A percentile compares a stretch with the other conserved stretches of the same genome.
phyloP scores from a whole-genome alignment of 1,140 invertebrate genomes.

The Achroia grisella region DNA sequence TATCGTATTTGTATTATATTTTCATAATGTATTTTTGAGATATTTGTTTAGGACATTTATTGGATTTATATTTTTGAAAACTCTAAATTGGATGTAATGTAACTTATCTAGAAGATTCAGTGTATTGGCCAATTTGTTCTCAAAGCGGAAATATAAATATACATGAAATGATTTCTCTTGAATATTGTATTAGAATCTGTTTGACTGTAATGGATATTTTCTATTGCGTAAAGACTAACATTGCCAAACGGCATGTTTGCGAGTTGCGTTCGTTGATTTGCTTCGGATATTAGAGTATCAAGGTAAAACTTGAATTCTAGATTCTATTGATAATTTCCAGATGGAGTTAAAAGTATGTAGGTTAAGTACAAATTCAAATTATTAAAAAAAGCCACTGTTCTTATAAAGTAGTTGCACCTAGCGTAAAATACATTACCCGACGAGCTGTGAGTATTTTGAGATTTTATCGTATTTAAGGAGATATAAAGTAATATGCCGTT shows the following conservation, averaged over 20 bases:
- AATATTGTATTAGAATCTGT: background rate
- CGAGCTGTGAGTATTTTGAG: constrained; percentile 73
- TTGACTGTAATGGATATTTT: constrained; percentile 5
- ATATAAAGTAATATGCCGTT: constrained; percentile 47
- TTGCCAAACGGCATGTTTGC: background rate
- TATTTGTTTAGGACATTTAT: constrained; percentile 70
- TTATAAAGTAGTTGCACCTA: constrained; percentile 72
- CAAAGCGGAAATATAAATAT: constrained; percentile 2
- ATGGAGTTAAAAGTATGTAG: constrained; percentile 58
- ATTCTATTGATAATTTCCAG: constrained; percentile 45
- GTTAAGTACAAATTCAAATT: constrained; percentile 73
- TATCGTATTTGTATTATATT: constrained; percentile 73
- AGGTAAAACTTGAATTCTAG: constrained; percentile 39
- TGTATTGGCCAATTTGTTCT: constrained; percentile 36
- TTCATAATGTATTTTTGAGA: constrained; percentile 73
- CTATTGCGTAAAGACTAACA: background rate
- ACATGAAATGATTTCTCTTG: background rate
- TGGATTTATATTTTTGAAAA: constrained; percentile 71
- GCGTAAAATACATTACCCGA: constrained; percentile 71
- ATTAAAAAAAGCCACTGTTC: constrained; percentile 70
- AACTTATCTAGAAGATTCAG: constrained; percentile 58
- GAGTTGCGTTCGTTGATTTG: constrained; percentile 5
- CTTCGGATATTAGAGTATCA: constrained; percentile 17
- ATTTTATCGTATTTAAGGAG: constrained; percentile 71
- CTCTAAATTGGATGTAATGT: constrained; percentile 58